Percentiles rank a stretch among this genome's conserved stretches.
These are phyloP conservation scores for Apotomis turbidana DNA, from an alignment of 2,888 invertebrate species.

Conservation along the genomic window DNA sequence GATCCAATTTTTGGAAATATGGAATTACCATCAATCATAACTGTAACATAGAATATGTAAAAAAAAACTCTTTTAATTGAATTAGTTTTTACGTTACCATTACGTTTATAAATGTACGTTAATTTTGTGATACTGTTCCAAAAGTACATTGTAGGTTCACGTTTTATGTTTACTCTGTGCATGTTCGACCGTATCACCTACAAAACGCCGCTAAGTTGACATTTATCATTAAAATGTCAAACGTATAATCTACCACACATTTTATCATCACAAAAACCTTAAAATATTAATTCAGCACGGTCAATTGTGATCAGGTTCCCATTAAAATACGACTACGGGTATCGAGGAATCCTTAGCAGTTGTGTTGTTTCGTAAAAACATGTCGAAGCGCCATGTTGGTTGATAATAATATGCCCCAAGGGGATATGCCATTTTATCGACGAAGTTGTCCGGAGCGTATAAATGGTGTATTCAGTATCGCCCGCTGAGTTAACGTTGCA, in stretches of 20 bases:
- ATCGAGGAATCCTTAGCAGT: slow-evolving; percentile 5
- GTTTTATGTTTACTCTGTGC: neutral
- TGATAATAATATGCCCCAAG: slow-evolving; percentile 43
- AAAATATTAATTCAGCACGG: slow-evolving; percentile 31
- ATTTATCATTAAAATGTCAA: slow-evolving; percentile 37
- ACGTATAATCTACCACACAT: slow-evolving; percentile 32
- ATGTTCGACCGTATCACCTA: neutral
- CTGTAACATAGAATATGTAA: no score
- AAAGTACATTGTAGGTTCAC: neutral
- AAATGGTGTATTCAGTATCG: slow-evolving; percentile 7
- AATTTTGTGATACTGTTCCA: no score
- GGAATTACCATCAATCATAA: no score
- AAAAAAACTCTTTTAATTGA: no score
- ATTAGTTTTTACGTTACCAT: no score
- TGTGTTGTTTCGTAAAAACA: neutral
- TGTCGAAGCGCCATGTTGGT: slow-evolving; percentile 41
- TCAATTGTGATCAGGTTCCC: slow-evolving; percentile 7
- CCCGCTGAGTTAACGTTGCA: slow-evolving; percentile 23
- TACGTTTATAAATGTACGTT: no score
- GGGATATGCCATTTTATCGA: slow-evolving; percentile 48
- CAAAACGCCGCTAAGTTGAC: slow-evolving; percentile 21
- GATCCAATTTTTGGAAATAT: no score
- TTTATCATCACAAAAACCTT: slow-evolving; percentile 39
- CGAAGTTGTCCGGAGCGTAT: slow-evolving; percentile 33
- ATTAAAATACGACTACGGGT: neutral